These are phyloP conservation scores for Saimiri boliviensis DNA, from an alignment of 2,113 vertebrate genomes.

Conservation along the genomic window DNA sequence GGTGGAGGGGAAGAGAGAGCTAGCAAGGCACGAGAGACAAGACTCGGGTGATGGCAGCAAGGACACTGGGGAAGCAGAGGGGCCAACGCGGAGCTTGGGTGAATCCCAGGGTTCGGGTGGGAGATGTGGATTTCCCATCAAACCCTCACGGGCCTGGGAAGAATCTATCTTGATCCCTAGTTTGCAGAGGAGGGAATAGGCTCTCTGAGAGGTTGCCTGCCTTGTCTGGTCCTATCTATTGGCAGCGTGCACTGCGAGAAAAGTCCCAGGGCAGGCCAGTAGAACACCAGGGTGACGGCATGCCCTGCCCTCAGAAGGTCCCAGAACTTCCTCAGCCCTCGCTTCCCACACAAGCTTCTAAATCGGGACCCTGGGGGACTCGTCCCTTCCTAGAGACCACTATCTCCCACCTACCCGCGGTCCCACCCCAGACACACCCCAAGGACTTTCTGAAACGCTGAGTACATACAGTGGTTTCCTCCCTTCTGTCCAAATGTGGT, in stretches of 20 bases:
- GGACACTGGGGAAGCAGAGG: neutral
- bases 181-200: neutral
- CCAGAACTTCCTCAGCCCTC: neutral
- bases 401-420: too few relatives aligned
- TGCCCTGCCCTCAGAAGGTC: neutral
- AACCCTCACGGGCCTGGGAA: neutral
- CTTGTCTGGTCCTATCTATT: neutral
- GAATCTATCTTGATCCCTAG: neutral
- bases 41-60: neutral
- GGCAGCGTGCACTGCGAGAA: neutral
- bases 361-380: neutral
- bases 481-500: constrained; percentile 99
- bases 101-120: neutral
- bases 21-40: neutral
- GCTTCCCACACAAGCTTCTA: neutral
- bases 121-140: neutral
- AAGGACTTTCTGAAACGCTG: neutral
- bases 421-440: neutral
- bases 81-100: neutral
- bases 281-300: neutral
- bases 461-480: constrained; percentile 95
- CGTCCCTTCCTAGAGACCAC: neutral
- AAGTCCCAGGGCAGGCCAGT: neutral
- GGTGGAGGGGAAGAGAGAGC: neutral
- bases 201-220: neutral